Percentiles rank a stretch among this genome's conserved stretches.
phyloP scores from a whole-genome alignment of 2,797 vertebrate species.

The Coracias cyanogaster region DNA sequence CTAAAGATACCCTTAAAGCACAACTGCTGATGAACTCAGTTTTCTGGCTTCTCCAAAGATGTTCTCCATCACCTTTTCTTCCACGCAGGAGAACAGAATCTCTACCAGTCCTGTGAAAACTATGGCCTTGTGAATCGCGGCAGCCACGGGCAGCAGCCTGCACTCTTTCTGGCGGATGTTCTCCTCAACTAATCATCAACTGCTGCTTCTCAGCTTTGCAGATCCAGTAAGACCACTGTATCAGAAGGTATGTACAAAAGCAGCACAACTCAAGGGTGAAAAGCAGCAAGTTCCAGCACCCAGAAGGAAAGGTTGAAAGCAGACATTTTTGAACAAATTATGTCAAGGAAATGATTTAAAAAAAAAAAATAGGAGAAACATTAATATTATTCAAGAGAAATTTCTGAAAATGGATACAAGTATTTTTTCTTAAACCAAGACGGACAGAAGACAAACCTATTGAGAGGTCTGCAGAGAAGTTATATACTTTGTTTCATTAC shows the following conservation, averaged over 20 bases:
- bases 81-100: neutral
- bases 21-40: neutral
- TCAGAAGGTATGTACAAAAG: neutral
- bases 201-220: neutral
- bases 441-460: slow-evolving; percentile 2
- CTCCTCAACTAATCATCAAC: neutral
- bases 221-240: neutral
- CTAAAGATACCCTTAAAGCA: neutral
- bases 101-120: neutral
- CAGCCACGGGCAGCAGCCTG: neutral
- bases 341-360: neutral
- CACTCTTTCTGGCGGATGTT: neutral
- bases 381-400: neutral
- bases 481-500: slow-evolving; percentile 25
- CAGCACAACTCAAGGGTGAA: neutral
- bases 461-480: neutral
- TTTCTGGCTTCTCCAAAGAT: neutral
- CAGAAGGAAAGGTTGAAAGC: neutral
- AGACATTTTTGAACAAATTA: neutral
- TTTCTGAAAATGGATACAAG: neutral
- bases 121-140: neutral
- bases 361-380: neutral
- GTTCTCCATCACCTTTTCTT: neutral
- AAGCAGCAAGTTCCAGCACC: neutral
- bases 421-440: neutral